Percentiles rank a stretch among this genome's conserved stretches.
phyloP scores from a whole-genome alignment of 2,888 invertebrate genomes.

The Agrochola lychnidis region DNA sequence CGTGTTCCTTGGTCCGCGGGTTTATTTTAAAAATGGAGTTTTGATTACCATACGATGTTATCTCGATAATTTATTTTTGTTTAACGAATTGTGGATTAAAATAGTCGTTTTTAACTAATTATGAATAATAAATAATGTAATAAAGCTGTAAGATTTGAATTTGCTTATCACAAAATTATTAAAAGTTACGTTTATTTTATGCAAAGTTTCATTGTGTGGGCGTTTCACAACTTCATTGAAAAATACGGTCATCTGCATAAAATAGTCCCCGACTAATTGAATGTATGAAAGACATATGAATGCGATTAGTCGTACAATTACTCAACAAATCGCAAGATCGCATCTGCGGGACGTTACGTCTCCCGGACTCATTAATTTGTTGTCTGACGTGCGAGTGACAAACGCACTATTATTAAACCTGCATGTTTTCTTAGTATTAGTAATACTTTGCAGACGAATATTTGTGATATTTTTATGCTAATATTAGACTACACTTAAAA shows the following conservation, averaged over 20 bases:
- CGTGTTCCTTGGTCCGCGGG: constrained; percentile 68
- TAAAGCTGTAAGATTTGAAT: constrained; percentile 7
- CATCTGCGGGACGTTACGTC: constrained; percentile 57
- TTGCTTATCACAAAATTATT: not conserved
- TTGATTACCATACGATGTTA: constrained; percentile 61
- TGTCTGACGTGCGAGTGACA: constrained; percentile 60
- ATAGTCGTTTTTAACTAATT: constrained; percentile 30
- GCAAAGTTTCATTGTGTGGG: constrained; percentile 30
- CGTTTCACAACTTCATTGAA: constrained; percentile 36
- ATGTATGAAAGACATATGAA: constrained; percentile 58
- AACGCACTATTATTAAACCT: constrained; percentile 60
- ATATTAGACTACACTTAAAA: constrained; percentile 37
- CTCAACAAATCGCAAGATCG: constrained; percentile 64
- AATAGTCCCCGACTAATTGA: constrained; percentile 47
- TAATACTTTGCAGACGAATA: constrained; percentile 41
- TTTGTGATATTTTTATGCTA: constrained; percentile 35
- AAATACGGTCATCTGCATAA: constrained; percentile 46
- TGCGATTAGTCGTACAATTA: constrained; percentile 59
- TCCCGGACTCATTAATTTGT: constrained; percentile 62
- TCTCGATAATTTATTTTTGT: constrained; percentile 60
- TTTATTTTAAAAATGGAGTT: constrained; percentile 65
- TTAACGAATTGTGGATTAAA: constrained; percentile 46
- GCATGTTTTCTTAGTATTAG: constrained; percentile 45
- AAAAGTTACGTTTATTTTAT: constrained; percentile 23
- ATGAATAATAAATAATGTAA: constrained; percentile 8